A percentile compares a stretch with the other conserved stretches of the same genome.
Evolutionary conservation across 2,113 vertebrate genomes (phyloP).

Genomic region (Illadopsis cleaveri): DNA sequence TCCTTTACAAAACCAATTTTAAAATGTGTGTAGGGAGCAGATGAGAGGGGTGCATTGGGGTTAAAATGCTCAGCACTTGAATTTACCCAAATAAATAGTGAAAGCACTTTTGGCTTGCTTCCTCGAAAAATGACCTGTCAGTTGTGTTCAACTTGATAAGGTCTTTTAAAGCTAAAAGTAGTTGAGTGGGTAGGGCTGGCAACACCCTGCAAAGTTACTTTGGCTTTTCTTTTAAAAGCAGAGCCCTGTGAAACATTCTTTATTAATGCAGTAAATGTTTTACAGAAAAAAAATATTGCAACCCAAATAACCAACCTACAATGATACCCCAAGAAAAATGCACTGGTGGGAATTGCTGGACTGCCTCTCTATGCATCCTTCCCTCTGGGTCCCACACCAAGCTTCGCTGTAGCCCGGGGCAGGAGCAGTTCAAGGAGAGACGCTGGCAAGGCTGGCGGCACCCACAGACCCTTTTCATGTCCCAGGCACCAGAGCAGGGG

Average conservation of each 20-base stretch:
- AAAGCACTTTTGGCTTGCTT: conserved; percentile 53
- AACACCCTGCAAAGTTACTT: not conserved
- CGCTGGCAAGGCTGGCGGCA: not conserved
- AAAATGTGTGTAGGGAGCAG: accelerated
- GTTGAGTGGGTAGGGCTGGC: conserved; percentile 20
- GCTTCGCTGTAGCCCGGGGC: accelerated
- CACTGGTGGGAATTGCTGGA: not conserved
- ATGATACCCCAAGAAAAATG: not conserved
- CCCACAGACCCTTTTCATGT: not conserved
- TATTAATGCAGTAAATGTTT: not conserved
- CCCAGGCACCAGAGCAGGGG: not conserved
- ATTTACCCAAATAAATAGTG: not conserved
- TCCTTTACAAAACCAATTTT: not conserved
- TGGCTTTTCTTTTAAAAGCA: not conserved
- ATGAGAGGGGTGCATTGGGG: not conserved
- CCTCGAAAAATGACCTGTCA: conserved; percentile 55
- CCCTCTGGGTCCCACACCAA: not conserved
- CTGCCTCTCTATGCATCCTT: not conserved
- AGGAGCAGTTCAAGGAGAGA: not conserved
- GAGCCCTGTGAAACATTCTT: not conserved
- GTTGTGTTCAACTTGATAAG: conserved; percentile 34
- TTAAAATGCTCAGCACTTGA: not conserved
- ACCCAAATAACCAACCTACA: not conserved
- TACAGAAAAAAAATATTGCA: not conserved
- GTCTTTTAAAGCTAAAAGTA: conserved; percentile 8